phyloP scores from a whole-genome alignment of 2,888 invertebrate species.

The Drosophila longiperda region DNA sequence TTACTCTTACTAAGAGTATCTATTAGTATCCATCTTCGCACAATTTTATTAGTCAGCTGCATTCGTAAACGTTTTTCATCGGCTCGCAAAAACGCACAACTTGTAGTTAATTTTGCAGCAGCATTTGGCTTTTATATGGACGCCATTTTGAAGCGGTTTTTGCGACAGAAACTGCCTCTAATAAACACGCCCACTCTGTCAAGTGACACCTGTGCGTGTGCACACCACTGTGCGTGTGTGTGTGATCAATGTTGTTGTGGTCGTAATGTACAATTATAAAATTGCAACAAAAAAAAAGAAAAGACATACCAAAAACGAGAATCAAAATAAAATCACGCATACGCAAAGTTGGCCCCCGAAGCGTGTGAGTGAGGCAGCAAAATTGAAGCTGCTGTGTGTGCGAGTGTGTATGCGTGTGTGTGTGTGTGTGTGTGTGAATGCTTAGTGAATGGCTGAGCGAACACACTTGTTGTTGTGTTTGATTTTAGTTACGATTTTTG shows the following conservation, averaged over 20 bases:
- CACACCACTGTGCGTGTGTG: conserved; percentile 16
- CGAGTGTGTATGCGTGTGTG: conserved; percentile 15
- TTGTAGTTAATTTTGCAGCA: conserved; percentile 33
- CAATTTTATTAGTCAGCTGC: conserved; percentile 1
- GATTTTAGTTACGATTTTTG: conserved; percentile 32
- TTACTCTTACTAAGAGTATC: not conserved
- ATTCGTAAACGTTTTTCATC: conserved; percentile 18
- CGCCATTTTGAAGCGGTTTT: conserved; percentile 67
- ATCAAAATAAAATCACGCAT: conserved; percentile 63
- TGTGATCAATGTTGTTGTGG: conserved; percentile 19
- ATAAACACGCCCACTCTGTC: conserved; percentile 70
- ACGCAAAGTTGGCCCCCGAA: conserved; percentile 66
- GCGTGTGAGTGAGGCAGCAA: conserved; percentile 49
- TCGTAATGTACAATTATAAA: conserved; percentile 75
- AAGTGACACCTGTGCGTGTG: conserved; percentile 49
- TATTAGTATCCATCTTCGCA: conserved; percentile 3
- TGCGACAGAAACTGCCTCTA: conserved; percentile 57
- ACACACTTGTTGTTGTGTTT: conserved; percentile 51
- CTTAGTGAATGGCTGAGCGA: conserved; percentile 64
- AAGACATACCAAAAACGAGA: not conserved
- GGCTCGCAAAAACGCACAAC: conserved; percentile 19
- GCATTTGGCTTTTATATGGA: conserved; percentile 52
- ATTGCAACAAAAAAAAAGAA: conserved; percentile 34
- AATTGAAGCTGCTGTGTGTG: conserved; percentile 38
- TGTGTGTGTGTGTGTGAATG: conserved; percentile 33